Conservation (phyloP, 2,113 vertebrate genomes). For the Lynx canadensis region DNA sequence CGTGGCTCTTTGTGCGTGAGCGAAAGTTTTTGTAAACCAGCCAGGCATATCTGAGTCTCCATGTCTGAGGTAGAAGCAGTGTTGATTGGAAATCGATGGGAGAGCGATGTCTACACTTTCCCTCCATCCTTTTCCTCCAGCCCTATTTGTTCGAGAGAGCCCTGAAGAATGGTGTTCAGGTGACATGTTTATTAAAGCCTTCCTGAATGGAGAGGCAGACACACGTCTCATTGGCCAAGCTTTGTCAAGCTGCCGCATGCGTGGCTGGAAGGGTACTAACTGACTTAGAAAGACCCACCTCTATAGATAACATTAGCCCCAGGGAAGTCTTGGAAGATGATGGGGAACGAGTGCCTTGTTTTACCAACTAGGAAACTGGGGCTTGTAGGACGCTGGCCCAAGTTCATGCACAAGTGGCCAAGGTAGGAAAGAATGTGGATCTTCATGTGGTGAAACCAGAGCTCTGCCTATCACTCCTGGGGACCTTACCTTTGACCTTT, state of each 20-base stretch:
- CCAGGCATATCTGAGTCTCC: not conserved
- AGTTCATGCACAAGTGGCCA: no score
- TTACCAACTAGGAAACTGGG: not conserved
- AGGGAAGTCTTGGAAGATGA: not conserved
- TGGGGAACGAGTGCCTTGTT: not conserved
- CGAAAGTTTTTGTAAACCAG: not conserved
- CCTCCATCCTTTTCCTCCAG: not conserved
- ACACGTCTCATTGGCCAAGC: fast-evolving
- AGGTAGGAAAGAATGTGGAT: not conserved
- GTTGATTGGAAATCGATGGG: not conserved
- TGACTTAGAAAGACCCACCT: not conserved
- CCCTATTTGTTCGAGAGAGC: not conserved
- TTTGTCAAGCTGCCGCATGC: fast-evolving
- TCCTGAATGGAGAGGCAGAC: not conserved
- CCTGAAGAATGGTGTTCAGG: fast-evolving
- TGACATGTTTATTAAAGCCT: no score
- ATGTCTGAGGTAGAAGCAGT: not conserved
- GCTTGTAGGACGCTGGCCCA: not conserved
- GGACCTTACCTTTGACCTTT: not conserved
- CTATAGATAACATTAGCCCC: not conserved
- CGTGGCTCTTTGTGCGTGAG: not conserved
- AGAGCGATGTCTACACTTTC: fast-evolving
- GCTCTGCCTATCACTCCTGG: not conserved
- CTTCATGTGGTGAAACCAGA: not conserved
- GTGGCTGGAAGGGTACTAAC: fast-evolving